phyloP scores from a whole-genome alignment of 2,797 vertebrate genomes.

The Sebastes matsubarae region DNA sequence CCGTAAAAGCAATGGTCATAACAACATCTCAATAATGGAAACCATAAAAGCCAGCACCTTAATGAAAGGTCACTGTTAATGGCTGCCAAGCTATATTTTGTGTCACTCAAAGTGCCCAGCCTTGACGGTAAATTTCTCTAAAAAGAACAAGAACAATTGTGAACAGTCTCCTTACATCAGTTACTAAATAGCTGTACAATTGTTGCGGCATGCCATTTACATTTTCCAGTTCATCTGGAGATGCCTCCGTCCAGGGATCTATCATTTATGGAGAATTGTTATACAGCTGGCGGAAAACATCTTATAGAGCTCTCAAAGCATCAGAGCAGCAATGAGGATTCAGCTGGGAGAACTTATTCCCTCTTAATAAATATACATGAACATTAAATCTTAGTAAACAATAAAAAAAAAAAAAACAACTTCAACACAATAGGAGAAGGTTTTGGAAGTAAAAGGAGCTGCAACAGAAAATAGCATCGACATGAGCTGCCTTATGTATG shows the following conservation, averaged over 20 bases:
- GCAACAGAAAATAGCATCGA: not conserved
- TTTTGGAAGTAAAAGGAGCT: not conserved
- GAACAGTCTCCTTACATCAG: conserved; percentile 11
- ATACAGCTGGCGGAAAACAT: not conserved
- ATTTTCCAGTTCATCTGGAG: not conserved
- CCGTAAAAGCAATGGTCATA: conserved; percentile 48
- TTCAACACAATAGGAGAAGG: not conserved
- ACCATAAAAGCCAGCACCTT: conserved; percentile 45
- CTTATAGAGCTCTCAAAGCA: not conserved
- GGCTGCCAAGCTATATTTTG: conserved; percentile 40
- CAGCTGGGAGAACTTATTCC: not conserved
- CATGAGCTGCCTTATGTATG: not conserved
- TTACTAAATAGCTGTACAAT: not conserved
- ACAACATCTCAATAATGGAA: conserved; percentile 53
- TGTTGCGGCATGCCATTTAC: not conserved
- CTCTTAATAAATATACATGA: not conserved
- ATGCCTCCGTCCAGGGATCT: not conserved
- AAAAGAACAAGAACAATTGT: conserved; percentile 12
- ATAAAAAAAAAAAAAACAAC: not conserved
- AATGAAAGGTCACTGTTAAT: conserved; percentile 58
- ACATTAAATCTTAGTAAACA: not conserved
- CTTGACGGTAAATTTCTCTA: conserved; percentile 42
- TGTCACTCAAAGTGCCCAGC: conserved; percentile 38
- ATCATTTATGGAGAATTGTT: not conserved
- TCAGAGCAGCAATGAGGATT: not conserved